phyloP scores from a whole-genome alignment of 2,888 invertebrate genomes.

The Ormyrus thymus region DNA sequence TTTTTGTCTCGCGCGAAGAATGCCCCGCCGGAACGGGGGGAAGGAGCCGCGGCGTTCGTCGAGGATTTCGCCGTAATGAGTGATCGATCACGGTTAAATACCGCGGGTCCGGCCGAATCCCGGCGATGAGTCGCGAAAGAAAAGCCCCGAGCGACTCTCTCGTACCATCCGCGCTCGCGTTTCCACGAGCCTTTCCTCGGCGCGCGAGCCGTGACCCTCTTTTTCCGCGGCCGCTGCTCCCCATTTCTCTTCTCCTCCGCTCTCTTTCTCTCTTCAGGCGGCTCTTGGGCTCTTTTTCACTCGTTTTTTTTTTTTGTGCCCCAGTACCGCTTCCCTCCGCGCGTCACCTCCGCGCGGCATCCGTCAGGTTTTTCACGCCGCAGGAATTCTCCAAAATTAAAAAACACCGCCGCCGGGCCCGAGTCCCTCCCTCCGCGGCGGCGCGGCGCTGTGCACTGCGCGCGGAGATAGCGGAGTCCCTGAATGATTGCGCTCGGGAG shows the following conservation, averaged over 20 bases:
- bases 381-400: constrained; percentile 27
- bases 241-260: not conserved
- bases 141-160: not conserved
- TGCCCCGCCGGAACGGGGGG: not conserved
- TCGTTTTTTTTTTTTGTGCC: too few species aligned
- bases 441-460: too few species aligned
- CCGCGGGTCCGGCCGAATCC: not conserved
- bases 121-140: not conserved
- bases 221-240: not conserved
- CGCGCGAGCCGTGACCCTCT: too few species aligned
- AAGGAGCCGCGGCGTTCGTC: too few species aligned
- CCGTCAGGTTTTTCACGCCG: too few species aligned
- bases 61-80: too few species aligned
- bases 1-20: constrained; percentile 2
- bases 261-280: not conserved
- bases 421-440: too few species aligned
- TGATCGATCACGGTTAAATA: too few species aligned
- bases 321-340: not conserved
- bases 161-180: too few species aligned
- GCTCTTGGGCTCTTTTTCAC: not conserved
- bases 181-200: too few species aligned
- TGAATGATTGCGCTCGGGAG: too few species aligned
- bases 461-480: too few species aligned
- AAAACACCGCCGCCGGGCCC: constrained; percentile 6
- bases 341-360: not conserved